Evolutionary conservation across 2,888 invertebrate species (phyloP).

Genomic region (Mactromeris polynyma): DNA sequence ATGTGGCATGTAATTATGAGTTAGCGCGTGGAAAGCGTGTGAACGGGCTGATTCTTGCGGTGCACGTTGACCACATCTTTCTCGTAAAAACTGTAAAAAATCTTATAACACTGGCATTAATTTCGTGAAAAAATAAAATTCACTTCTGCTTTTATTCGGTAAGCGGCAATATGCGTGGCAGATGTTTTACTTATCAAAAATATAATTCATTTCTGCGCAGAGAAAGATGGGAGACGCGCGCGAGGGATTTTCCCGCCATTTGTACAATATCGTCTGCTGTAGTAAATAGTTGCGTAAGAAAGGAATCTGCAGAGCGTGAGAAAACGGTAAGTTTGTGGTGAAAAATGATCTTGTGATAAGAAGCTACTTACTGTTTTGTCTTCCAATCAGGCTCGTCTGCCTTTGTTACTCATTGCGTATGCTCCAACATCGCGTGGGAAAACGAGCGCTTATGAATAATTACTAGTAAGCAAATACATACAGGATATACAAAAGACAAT

Average conservation of each 20-base stretch:
- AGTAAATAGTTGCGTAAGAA: constrained; percentile 70
- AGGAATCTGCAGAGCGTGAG: constrained; percentile 59
- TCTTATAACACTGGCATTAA: constrained; percentile 26
- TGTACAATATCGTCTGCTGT: constrained; percentile 53
- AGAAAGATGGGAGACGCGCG: constrained; percentile 62
- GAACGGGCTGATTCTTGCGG: constrained; percentile 26
- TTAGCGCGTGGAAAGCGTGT: constrained; percentile 46
- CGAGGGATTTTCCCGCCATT: constrained; percentile 66
- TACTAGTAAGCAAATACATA: neutral
- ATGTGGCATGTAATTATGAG: constrained; percentile 41
- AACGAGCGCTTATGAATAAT: neutral
- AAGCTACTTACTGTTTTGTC: constrained; percentile 55
- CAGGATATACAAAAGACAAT: constrained; percentile 50
- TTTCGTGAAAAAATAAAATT: constrained; percentile 30
- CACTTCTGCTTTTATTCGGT: constrained; percentile 25
- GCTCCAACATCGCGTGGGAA: constrained; percentile 50
- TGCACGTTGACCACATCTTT: constrained; percentile 47
- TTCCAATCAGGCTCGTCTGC: constrained; percentile 27
- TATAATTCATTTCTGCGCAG: constrained; percentile 9
- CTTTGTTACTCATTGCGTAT: constrained; percentile 52
- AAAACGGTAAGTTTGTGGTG: constrained; percentile 54
- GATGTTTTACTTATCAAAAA: constrained; percentile 63
- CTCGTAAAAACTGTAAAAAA: constrained; percentile 29
- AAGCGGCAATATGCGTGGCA: constrained; percentile 54
- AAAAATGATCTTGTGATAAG: constrained; percentile 65